A percentile compares a stretch with the other conserved stretches of the same genome.
Evolutionary conservation across 1,140 invertebrate species (phyloP).

Genomic region (Pachypeltis micranthus): DNA sequence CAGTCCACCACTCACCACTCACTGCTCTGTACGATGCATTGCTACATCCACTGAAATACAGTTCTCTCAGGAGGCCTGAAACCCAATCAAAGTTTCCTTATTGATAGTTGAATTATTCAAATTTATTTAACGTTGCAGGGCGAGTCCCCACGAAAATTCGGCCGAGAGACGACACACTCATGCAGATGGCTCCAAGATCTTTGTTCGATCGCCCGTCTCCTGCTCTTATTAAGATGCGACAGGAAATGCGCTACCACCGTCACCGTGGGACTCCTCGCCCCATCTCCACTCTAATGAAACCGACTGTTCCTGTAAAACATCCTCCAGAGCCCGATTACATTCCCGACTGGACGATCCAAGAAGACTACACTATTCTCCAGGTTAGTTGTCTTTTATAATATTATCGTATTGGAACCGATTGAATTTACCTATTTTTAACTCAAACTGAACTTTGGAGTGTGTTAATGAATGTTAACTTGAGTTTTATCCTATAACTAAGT

Average conservation of each 20-base stretch:
- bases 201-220: slow-evolving; percentile 77
- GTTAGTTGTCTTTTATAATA: slow-evolving; percentile 29
- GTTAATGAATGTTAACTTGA: no score
- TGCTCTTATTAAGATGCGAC: slow-evolving; percentile 59
- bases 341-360: slow-evolving; percentile 78
- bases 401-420: no score
- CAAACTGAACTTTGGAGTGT: no score
- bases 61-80: no score
- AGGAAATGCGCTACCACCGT: slow-evolving; percentile 64
- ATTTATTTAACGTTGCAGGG: slow-evolving; percentile 10
- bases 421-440: no score
- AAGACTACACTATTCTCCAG: slow-evolving; percentile 73
- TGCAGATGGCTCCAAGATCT: slow-evolving; percentile 60
- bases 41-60: no score
- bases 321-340: slow-evolving; percentile 48
- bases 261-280: slow-evolving; percentile 50
- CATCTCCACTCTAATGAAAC: slow-evolving; percentile 44
- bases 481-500: no score
- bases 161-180: slow-evolving; percentile 55
- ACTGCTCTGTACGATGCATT: no score
- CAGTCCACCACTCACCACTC: no score
- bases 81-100: background rate
- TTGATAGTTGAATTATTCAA: background rate
- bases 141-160: slow-evolving; percentile 36
- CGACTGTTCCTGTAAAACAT: slow-evolving; percentile 40